Conservation (phyloP, 92 coral and sea anemone genomes). For the Hydrozoanthus gracilis region DNA sequence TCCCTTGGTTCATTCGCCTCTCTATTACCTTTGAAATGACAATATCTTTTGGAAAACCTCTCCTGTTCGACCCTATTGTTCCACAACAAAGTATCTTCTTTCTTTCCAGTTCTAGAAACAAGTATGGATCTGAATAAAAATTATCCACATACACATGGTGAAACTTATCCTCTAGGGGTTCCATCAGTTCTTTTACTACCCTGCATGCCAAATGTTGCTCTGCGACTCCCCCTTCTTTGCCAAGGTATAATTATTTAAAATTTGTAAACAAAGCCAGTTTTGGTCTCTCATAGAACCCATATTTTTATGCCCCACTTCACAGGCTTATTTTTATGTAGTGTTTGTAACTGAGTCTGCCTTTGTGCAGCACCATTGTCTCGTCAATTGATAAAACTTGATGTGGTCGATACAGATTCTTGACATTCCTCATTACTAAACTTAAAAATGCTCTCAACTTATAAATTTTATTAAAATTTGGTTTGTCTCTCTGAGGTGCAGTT, state of each 20-base stretch:
- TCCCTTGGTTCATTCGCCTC: no score
- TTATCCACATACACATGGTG: neutral
- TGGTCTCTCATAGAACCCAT: neutral
- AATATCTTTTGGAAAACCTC: neutral
- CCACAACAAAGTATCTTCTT: neutral
- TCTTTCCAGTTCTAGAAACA: neutral
- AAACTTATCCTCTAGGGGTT: neutral
- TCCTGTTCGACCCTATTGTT: neutral
- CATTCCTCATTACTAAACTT: constrained; percentile 18
- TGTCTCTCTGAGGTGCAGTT: constrained; percentile 41
- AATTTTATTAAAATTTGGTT: constrained; percentile 48
- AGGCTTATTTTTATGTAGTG: constrained; percentile 56
- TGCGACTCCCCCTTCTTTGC: neutral
- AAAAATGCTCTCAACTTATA: constrained; percentile 45
- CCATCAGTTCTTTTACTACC: neutral
- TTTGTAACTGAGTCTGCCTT: constrained; percentile 46
- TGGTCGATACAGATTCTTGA: constrained; percentile 8
- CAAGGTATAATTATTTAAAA: neutral
- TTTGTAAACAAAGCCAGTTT: neutral
- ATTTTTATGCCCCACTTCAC: neutral
- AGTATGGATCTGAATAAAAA: neutral
- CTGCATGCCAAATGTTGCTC: constrained; percentile 4
- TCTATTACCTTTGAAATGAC: neutral
- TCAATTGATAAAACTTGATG: constrained; percentile 10
- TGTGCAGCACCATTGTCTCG: constrained; percentile 62